Conservation (phyloP, 1,140 invertebrate species). For the Scaptomyza pallida region DNA sequence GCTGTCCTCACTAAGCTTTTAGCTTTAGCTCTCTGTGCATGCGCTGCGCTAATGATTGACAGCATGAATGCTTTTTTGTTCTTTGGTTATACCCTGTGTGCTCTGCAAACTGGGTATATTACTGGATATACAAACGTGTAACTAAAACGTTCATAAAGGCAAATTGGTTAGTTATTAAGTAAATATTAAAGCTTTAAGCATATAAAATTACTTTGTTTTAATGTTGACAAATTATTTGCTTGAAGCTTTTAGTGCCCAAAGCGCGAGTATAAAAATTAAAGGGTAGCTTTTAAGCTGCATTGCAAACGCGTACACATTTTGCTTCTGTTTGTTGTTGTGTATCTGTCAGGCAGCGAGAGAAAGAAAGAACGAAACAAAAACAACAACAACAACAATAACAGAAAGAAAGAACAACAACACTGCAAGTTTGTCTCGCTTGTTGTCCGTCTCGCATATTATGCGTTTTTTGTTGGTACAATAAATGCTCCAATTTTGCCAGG, state of each 20-base stretch:
- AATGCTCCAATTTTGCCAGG: slow-evolving; percentile 78
- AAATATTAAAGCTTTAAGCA: too few relatives aligned
- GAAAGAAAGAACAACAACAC: slow-evolving; percentile 19
- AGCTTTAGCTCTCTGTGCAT: not conserved
- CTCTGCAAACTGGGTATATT: not conserved
- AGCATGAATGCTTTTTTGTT: not conserved
- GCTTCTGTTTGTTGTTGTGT: slow-evolving; percentile 9
- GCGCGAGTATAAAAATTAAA: not conserved
- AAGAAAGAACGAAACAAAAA: slow-evolving; percentile 1
- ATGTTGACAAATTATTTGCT: not conserved
- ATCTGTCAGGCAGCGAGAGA: slow-evolving; percentile 6
- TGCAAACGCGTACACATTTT: not conserved
- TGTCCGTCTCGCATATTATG: slow-evolving; percentile 50
- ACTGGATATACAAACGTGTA: too few relatives aligned
- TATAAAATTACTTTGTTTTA: too few relatives aligned
- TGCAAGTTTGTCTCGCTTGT: slow-evolving; percentile 19
- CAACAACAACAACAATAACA: too few relatives aligned
- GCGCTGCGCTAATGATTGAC: not conserved
- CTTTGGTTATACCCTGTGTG: not conserved
- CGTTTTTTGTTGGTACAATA: slow-evolving; percentile 79
- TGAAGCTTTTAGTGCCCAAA: not conserved
- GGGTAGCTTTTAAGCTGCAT: not conserved
- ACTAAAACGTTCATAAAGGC: too few relatives aligned
- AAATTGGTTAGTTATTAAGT: too few relatives aligned
- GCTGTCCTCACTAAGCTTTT: slow-evolving; percentile 42